A percentile compares a stretch with the other conserved stretches of the same genome.
phyloP scores from a whole-genome alignment of 2,888 invertebrate genomes.

The Aphrophora alni region DNA sequence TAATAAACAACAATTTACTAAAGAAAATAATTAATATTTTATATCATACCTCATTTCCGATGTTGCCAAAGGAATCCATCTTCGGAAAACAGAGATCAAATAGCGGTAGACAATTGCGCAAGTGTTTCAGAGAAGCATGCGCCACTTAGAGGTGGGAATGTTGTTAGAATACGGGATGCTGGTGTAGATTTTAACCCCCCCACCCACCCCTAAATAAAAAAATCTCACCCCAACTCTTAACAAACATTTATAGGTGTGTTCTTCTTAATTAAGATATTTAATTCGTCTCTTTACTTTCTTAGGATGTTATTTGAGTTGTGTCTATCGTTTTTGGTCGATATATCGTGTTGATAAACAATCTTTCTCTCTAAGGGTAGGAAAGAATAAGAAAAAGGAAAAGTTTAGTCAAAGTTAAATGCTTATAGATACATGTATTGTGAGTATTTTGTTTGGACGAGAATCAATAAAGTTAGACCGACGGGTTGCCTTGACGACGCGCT shows the following conservation, averaged over 20 bases:
- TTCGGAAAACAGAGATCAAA: constrained; percentile 49
- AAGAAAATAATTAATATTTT: constrained; percentile 43
- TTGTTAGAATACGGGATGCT: constrained; percentile 44
- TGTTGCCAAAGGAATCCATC: constrained; percentile 49
- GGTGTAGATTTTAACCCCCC: constrained; percentile 45
- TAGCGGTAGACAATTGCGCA: constrained; percentile 49
- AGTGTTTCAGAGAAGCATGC: constrained; percentile 49
- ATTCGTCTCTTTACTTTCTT: not conserved
- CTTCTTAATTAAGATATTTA: not conserved
- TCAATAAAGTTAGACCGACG: constrained; percentile 9
- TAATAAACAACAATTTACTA: not conserved
- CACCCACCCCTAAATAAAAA: constrained; percentile 36
- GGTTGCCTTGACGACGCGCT: not conserved
- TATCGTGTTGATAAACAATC: too few relatives aligned
- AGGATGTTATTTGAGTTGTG: too few relatives aligned
- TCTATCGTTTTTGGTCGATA: too few relatives aligned
- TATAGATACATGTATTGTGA: not conserved
- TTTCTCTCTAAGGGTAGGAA: not conserved
- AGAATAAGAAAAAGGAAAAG: not conserved
- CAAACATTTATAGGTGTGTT: constrained; percentile 23
- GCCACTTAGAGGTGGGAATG: constrained; percentile 49
- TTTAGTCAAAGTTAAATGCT: constrained; percentile 9
- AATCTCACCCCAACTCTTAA: constrained; percentile 38
- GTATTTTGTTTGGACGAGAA: constrained; percentile 6
- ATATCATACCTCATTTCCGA: constrained; percentile 46